Base-by-base conservation (phyloP, 1,140 invertebrate species). In the Piezodorus guildinii region DNA sequence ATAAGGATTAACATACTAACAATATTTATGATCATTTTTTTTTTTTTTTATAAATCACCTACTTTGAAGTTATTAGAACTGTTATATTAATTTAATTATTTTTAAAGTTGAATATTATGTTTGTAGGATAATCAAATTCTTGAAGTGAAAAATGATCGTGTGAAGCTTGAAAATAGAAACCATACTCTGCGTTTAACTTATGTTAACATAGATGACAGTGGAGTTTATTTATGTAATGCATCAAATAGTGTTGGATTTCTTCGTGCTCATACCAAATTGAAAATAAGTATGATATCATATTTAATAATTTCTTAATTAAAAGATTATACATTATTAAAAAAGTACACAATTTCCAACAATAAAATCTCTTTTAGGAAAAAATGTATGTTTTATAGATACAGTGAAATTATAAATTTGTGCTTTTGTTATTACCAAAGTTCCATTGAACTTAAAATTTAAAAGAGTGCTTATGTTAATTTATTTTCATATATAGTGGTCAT, bases 171-270 rank as follows among this genome's bases (percentile, higher is more conserved):
- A 21, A 30, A 62, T 16, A 27, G 34, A 62, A 30, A 49, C 16
- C 43, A 16, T 45, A 46, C 34, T 6, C 16, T 62, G 44, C 21
- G 21, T 46, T 49, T 51, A 16, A 17, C 30, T 15, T 60, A 60
- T 44, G 25, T 19, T 16, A 17, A 16, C n/a, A 4, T 19, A 16
- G 58, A 62, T 2, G 62, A 63, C 39, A 25, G 21, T n/a, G 62
- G 62, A 52, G 23, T 52, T 45, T 64, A 59, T 17, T 46, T 16
- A 59, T 64, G 63, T 23, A 34, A 23, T 2, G 63, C 63, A 25
- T 16, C 27, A 34, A 63, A 64, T 46, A 44, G 44, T 45, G 17
- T n/a, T 43, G 62, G 62, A 52, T n/a, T 4, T 21, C 4, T 44
- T 15, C 19, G 30, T 34, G 15, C 19, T 25, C 25, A 51, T 19